phyloP scores from a whole-genome alignment of 2,113 vertebrate species.

The Fregetta grallaria region DNA sequence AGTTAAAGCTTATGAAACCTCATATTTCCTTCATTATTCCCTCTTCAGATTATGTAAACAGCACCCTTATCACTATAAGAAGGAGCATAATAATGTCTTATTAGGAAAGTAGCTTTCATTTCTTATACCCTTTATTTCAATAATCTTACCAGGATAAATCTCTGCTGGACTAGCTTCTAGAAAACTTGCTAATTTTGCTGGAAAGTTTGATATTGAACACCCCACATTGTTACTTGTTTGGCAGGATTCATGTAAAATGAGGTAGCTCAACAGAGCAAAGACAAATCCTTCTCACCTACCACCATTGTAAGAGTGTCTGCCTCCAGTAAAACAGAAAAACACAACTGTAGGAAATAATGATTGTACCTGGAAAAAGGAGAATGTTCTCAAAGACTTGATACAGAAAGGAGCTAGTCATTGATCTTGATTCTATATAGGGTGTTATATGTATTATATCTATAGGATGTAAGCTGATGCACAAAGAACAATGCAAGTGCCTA shows the following conservation, averaged over 20 bases:
- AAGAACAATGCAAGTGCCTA: background rate
- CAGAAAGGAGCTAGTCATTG: background rate
- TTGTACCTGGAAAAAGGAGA: background rate
- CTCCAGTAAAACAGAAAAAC: background rate
- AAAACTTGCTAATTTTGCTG: background rate
- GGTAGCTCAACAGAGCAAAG: background rate
- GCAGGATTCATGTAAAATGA: background rate
- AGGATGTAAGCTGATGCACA: background rate
- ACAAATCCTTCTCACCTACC: background rate
- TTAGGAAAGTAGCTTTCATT: background rate
- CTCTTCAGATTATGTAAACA: background rate
- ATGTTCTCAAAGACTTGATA: background rate
- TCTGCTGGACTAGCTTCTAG: background rate
- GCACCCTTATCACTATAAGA: background rate
- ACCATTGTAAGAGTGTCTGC: background rate
- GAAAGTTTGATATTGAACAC: background rate
- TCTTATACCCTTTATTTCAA: background rate
- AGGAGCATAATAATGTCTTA: background rate
- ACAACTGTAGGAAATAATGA: background rate
- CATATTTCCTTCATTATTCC: background rate
- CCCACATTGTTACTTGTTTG: background rate
- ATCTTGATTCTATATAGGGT: background rate
- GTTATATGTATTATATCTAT: background rate
- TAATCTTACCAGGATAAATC: background rate
- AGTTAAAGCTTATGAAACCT: background rate